Base-by-base conservation (phyloP, 2,888 invertebrate genomes). In the Xanthia togata region DNA sequence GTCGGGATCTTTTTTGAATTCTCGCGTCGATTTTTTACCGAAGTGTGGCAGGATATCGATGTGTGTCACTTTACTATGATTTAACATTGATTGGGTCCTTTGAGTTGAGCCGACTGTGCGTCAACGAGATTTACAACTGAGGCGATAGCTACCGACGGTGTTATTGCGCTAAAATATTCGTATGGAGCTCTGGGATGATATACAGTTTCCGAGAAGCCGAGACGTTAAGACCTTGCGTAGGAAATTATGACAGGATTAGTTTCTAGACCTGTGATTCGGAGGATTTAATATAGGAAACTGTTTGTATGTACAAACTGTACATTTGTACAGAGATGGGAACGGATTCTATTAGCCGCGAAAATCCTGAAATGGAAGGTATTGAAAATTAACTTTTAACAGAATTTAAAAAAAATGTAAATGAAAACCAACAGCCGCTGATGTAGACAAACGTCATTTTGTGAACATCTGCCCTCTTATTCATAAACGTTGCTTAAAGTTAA, bases 51-150 rank as follows among this genome's bases (percentile, higher is more conserved):
- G 64, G 87, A 86, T 88, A 91, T 92, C 91, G 91, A 93, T 93
- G 91, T 91, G 90, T 93, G 94, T 93, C 93, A 93, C 89, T 92
- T 91, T 90, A 90, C 93, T 93, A 93, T 94, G 94, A 95, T 95
- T 95, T 94, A 94, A 93, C 93, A 93, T 94, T 95, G 95, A 95
- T 95, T 95, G 93, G 89, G 79, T 92, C 89, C 93, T 95, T 95
- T 95, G 94, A 94, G 90, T 70, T 77, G 80, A 76, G 81, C 94
- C 93, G 94, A 91, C 86, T 76, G 63, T 69, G 83, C 79, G 73
- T 87, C 86, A 83, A 87, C 84, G 89, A 94, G 94, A 95, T 96
- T 95, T 95, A 95, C 94, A 93, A 89, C 95, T 91, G 91, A 89
- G 85, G 89, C 90, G 90, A 93, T 93, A 89, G 93, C 94, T 93